A percentile compares a stretch with the other conserved stretches of the same genome.
phyloP scores from a whole-genome alignment of 2,797 vertebrate species.

The Aselliscus stoliczkanus region DNA sequence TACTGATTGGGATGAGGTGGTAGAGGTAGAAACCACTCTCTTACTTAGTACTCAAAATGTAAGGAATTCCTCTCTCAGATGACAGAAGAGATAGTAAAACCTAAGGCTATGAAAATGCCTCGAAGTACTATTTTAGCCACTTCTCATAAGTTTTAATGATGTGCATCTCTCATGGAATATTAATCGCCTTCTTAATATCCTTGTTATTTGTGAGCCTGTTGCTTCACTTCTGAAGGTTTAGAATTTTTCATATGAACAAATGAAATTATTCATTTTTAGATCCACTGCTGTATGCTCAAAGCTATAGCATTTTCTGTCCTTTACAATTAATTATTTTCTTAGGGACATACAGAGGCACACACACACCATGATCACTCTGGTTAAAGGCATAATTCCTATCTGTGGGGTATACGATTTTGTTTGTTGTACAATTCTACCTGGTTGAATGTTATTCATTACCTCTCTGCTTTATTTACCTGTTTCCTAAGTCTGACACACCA shows the following conservation, averaged over 20 bases:
- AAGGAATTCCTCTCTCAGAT: not conserved
- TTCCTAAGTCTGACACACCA: not conserved
- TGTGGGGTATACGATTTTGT: not conserved
- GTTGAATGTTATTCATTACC: not conserved
- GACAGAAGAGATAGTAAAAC: not conserved
- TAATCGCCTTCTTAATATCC: not conserved
- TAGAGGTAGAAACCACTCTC: not conserved
- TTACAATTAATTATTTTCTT: not conserved
- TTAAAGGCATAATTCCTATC: not conserved
- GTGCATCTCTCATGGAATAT: not conserved
- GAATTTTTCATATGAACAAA: not conserved
- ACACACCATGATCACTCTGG: not conserved
- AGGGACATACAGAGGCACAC: not conserved
- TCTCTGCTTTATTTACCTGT: constrained; percentile 14
- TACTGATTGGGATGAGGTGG: too few relatives aligned
- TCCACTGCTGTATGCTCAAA: not conserved
- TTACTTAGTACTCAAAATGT: not conserved
- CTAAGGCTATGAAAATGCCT: not conserved
- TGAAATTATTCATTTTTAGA: not conserved
- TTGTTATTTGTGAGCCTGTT: not conserved
- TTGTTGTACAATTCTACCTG: not conserved
- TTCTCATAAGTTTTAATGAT: not conserved
- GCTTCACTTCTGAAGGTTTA: not conserved
- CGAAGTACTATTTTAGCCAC: not conserved
- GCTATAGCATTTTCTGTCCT: not conserved